A percentile compares a stretch with the other conserved stretches of the same genome.
Conservation (phyloP, 2,113 vertebrate species). For the Sciurus niger region DNA sequence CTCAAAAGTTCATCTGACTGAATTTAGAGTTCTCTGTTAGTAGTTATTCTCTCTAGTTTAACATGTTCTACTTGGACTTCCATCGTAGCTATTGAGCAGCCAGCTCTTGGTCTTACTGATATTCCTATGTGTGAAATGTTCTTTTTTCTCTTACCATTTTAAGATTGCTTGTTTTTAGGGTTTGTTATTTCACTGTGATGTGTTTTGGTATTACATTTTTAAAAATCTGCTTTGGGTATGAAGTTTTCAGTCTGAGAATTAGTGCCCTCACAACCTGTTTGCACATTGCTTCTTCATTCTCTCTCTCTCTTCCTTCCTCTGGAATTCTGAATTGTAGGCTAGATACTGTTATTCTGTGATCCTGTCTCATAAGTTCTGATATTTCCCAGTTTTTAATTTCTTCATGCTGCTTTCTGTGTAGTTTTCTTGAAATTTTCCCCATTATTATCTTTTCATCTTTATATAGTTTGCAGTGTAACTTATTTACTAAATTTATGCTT, state of each 20-base stretch:
- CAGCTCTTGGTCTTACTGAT: not conserved
- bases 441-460: not conserved
- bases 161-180: not conserved
- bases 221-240: not conserved
- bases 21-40: not conserved
- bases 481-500: not conserved
- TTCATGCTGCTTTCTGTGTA: not conserved
- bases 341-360: not conserved
- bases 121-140: not conserved
- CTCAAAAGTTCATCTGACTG: not conserved
- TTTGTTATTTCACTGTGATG: not conserved
- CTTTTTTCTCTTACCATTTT: not conserved
- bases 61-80: not conserved
- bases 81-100: not conserved
- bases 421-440: not conserved
- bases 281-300: not conserved
- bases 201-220: not conserved
- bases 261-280: not conserved
- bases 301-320: not conserved
- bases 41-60: not conserved
- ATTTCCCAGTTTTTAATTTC: not conserved
- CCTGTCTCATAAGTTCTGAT: not conserved
- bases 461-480: not conserved
- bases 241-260: slow-evolving; percentile 12
- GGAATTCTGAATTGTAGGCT: not conserved